Evolutionary conservation across 2,797 vertebrate genomes (phyloP).

Genomic region (Dermochelys coriacea): DNA sequence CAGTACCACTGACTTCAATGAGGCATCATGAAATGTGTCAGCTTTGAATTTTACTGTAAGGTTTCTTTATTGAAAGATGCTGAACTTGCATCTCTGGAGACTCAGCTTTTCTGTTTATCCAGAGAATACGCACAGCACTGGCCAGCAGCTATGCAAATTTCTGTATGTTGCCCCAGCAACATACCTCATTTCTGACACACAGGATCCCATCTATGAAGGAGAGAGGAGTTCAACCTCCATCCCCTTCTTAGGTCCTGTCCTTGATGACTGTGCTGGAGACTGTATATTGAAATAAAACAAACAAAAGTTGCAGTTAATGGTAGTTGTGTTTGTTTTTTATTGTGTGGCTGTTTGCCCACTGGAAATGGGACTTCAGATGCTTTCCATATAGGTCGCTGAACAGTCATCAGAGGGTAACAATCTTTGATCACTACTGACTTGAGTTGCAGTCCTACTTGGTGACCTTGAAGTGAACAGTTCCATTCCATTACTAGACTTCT

Average conservation of each 20-base stretch:
- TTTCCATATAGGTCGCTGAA: background rate
- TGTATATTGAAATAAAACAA: background rate
- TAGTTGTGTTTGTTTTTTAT: background rate
- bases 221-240: background rate
- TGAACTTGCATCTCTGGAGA: background rate
- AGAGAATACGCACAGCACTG: background rate
- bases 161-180: background rate
- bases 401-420: background rate
- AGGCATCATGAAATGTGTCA: background rate
- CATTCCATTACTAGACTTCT: background rate
- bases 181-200: background rate
- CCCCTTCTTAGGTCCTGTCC: background rate
- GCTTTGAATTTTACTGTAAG: background rate
- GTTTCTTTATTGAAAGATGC: background rate
- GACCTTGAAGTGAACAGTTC: background rate
- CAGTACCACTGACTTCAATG: background rate
- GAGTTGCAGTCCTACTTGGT: background rate
- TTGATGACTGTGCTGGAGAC: background rate
- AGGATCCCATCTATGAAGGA: background rate
- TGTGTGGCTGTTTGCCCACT: background rate
- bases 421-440: background rate
- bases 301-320: background rate
- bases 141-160: rapidly evolving
- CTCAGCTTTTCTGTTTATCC: background rate
- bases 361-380: background rate